Evolutionary conservation across 2,888 invertebrate genomes (phyloP), one percentile per base, ranked within the genome.

Genomic region (Allolobophora icterica): DNA sequence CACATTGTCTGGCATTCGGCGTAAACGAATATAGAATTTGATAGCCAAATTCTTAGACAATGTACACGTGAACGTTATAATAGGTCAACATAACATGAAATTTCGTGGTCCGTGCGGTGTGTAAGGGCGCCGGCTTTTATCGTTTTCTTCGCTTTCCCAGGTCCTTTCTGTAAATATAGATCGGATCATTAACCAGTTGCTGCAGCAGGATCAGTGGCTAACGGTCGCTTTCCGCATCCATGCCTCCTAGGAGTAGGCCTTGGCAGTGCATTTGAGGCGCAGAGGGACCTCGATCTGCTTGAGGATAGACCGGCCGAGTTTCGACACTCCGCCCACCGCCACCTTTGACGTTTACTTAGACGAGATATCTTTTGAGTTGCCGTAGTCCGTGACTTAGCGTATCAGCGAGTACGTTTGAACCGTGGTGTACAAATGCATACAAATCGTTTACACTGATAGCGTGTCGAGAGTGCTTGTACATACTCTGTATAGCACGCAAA

Each of bases 381-480:
- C n/a, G 71, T n/a, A n/a, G 71, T 11, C 71, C 71, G 71, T 71
- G 71, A n/a, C 71, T 71, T 71, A 8, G 71, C 71, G 71, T 71
- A 71, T 71, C 71, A n/a, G 30, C 30, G 30, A n/a, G 71, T 71
- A 71, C 71, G 71, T 71, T 71, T 71, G 71, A n/a, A 71, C n/a
- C 71, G 71, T 71, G 8, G 30, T 71, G 71, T 71, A 71, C 71
- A 71, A 71, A n/a, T 71, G 71, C n/a, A n/a, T 71, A 71, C 71
- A 71, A 71, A n/a, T 52, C 71, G 11, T n/a, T 30, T 71, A n/a
- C 71, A n/a, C 71, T 30, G 30, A 71, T n/a, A 71, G 71, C 30
- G 71, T 71, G 71, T 71, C 71, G 71, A 71, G 71, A 71, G 71
- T 71, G 71, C 71, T 71, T 71, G 71, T 71, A 71, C 71, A 71